A percentile compares a stretch with the other conserved stretches of the same genome.
phyloP scores from a whole-genome alignment of 2,797 vertebrate genomes.

The Megaceryle alcyon region DNA sequence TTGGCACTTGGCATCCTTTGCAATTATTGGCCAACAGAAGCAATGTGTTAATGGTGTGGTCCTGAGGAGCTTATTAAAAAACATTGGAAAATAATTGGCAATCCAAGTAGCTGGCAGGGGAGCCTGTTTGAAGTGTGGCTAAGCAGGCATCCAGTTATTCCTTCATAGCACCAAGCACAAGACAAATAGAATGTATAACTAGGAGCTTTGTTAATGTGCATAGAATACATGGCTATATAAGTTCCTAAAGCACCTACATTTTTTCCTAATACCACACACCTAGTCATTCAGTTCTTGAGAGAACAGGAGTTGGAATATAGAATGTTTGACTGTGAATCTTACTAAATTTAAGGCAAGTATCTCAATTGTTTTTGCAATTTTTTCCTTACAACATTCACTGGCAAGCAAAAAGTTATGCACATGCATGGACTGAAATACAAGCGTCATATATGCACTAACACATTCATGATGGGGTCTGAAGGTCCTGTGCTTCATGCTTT shows the following conservation, averaged over 20 bases:
- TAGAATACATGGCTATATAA: fast-evolving
- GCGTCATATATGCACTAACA: too few relatives aligned
- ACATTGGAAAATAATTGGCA: neutral
- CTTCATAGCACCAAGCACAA: neutral
- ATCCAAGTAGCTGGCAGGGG: neutral
- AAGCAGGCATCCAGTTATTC: neutral
- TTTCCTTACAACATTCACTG: neutral
- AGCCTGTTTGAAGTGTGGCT: neutral
- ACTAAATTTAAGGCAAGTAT: neutral
- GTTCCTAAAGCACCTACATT: neutral
- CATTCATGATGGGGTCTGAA: fast-evolving
- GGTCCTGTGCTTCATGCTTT: fast-evolving
- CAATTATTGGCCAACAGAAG: neutral
- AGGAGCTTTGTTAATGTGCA: neutral
- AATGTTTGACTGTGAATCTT: neutral
- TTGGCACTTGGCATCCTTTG: neutral
- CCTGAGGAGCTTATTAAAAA: neutral
- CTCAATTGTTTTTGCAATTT: neutral
- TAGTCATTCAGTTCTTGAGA: neutral
- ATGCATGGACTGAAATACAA: neutral
- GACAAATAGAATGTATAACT: neutral
- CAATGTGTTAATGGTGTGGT: neutral
- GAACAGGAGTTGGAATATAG: neutral
- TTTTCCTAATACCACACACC: neutral
- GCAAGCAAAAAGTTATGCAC: neutral